Evolutionary conservation across 37 sponge, comb jelly and placozoan species (phyloP).

Genomic region (Axinella damicornis): DNA sequence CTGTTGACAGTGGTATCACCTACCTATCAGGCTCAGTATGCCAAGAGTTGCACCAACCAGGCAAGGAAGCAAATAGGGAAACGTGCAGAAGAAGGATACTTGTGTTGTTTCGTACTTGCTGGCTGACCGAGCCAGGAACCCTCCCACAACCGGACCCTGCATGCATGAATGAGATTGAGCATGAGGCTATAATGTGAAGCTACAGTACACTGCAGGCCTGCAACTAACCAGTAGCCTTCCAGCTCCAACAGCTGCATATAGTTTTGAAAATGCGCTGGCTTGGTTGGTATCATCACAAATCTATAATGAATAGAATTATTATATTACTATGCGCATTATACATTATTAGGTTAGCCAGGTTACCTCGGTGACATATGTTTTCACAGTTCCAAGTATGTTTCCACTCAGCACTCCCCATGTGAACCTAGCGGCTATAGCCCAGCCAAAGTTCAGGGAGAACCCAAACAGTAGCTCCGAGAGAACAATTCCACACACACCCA

Average conservation of each 20-base stretch:
- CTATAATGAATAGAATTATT: constrained; percentile 22
- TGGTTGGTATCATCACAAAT: constrained; percentile 92
- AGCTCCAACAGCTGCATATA: constrained; percentile 58
- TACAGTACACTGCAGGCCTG: too few relatives aligned
- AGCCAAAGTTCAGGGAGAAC: constrained; percentile 83
- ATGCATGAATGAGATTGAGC: too few relatives aligned
- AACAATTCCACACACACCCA: constrained; percentile 66
- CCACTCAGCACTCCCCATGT: constrained; percentile 92
- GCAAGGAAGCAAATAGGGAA: too few relatives aligned
- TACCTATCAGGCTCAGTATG: constrained; percentile 57
- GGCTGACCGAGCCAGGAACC: too few relatives aligned
- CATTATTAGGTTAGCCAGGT: not conserved
- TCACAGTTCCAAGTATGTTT: constrained; percentile 72
- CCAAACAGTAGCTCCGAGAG: constrained; percentile 72
- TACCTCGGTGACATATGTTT: constrained; percentile 91
- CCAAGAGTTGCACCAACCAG: constrained; percentile 58
- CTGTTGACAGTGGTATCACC: too few relatives aligned
- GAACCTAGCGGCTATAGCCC: constrained; percentile 72
- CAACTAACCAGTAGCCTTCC: constrained; percentile 73
- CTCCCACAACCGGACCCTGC: too few relatives aligned
- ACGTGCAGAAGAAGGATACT: too few relatives aligned
- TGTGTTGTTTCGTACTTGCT: too few relatives aligned
- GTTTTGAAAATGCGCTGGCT: constrained; percentile 76
- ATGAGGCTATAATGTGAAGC: constrained; percentile 76
- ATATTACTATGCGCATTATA: too few relatives aligned